Evolutionary conservation across 2,888 invertebrate species (phyloP).

Genomic region (Lymantria dispar): DNA sequence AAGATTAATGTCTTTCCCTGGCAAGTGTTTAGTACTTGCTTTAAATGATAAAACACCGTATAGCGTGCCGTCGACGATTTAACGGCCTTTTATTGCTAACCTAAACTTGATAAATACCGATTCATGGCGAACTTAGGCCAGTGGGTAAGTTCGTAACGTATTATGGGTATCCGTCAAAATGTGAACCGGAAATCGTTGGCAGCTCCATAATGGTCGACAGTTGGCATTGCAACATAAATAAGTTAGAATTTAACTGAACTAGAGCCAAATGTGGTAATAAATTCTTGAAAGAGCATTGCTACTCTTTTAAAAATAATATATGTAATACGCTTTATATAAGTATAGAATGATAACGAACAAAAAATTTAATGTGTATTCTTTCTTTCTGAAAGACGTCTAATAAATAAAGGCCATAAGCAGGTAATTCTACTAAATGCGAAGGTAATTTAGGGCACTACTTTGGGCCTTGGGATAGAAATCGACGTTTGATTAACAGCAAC

Average conservation of each 20-base stretch:
- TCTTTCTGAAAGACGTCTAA: too few relatives aligned
- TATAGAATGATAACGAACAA: too few relatives aligned
- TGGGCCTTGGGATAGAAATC: too few relatives aligned
- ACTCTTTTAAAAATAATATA: too few relatives aligned
- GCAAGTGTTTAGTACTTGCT: slow-evolving; percentile 35
- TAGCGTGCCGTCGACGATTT: slow-evolving; percentile 43
- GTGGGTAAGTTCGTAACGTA: slow-evolving; percentile 22
- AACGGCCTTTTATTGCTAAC: slow-evolving; percentile 29
- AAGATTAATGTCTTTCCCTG: slow-evolving; percentile 35
- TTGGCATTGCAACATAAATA: slow-evolving; percentile 51
- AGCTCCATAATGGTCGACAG: slow-evolving; percentile 44
- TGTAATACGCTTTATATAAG: too few relatives aligned
- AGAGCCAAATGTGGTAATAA: slow-evolving; percentile 56
- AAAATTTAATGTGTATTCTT: too few relatives aligned
- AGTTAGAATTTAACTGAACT: slow-evolving; percentile 37
- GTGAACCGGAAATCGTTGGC: slow-evolving; percentile 45
- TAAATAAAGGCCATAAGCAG: too few relatives aligned
- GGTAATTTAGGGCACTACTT: too few relatives aligned
- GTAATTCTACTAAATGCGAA: too few relatives aligned
- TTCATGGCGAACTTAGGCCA: slow-evolving; percentile 25
- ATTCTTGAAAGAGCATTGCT: slow-evolving; percentile 2
- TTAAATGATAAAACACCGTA: slow-evolving; percentile 39
- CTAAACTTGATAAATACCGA: slow-evolving; percentile 37
- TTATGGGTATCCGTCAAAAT: slow-evolving; percentile 37
- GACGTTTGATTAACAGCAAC: too few relatives aligned